A percentile compares a stretch with the other conserved stretches of the same genome.
phyloP scores from a whole-genome alignment of 2,888 invertebrate species.

The Tetramorium bicarinatum region DNA sequence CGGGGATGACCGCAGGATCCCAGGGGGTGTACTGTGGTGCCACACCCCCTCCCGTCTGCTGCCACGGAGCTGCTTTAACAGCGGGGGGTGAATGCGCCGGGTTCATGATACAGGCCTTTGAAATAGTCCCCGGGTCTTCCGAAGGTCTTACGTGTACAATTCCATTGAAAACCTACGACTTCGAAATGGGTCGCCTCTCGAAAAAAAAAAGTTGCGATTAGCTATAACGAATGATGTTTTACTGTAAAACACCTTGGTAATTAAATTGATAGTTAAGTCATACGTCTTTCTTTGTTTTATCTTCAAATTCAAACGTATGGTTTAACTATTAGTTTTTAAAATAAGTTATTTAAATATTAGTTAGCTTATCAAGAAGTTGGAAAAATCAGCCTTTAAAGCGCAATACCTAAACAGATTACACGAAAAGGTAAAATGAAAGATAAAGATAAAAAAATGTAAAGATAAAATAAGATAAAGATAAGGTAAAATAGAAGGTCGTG shows the following conservation, averaged over 20 bases:
- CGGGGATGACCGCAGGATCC: conserved; percentile 73
- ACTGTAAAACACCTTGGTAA: background rate
- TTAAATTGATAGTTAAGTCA: no score
- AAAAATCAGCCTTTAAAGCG: no score
- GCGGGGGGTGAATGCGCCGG: conserved; percentile 74
- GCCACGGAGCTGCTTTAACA: conserved; percentile 69
- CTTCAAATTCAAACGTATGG: no score
- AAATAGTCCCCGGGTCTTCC: conserved; percentile 48
- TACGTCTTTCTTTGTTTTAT: no score
- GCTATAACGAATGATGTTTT: conserved; percentile 8
- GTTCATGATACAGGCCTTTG: conserved; percentile 78
- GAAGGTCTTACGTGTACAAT: conserved; percentile 44
- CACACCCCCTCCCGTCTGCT: conserved; percentile 69
- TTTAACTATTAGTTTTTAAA: no score
- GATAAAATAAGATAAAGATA: no score
- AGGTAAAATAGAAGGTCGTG: no score
- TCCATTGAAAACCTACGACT: conserved; percentile 58
- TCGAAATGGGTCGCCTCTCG: conserved; percentile 43
- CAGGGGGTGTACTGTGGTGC: conserved; percentile 72
- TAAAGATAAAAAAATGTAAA: no score
- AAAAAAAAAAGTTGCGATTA: conserved; percentile 31
- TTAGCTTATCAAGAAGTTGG: no score
- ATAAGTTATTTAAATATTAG: no score
- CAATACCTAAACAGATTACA: background rate
- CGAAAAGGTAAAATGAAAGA: background rate